phyloP scores from a whole-genome alignment of 1,140 invertebrate genomes.

The Drosophila santomea region DNA sequence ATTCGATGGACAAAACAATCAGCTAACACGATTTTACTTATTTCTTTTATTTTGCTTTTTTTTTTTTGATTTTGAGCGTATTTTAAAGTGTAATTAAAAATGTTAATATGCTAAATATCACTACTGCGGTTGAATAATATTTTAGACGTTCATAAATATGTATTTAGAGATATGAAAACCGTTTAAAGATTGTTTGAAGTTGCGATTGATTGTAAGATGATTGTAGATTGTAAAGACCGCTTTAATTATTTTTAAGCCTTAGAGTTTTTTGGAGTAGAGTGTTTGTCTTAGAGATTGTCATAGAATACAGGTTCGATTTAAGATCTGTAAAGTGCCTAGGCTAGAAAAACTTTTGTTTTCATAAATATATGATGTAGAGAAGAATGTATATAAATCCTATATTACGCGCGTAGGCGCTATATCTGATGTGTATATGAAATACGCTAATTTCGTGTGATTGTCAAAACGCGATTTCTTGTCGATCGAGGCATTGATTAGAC shows the following conservation, averaged over 20 bases:
- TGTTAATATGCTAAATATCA: conserved; percentile 51
- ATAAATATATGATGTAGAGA: conserved; percentile 68
- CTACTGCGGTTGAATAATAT: conserved; percentile 56
- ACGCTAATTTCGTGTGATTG: conserved; percentile 84
- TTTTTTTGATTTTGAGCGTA: conserved; percentile 32
- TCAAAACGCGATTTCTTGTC: conserved; percentile 85
- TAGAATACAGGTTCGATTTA: conserved; percentile 70
- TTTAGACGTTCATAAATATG: conserved; percentile 53
- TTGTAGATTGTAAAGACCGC: conserved; percentile 52
- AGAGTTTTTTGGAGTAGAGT: conserved; percentile 28
- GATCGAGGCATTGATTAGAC: conserved; percentile 60
- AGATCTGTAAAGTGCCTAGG: conserved; percentile 59
- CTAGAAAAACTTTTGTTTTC: conserved; percentile 69
- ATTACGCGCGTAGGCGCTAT: conserved; percentile 33
- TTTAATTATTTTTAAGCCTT: conserved; percentile 26
- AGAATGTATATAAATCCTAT: conserved; percentile 50
- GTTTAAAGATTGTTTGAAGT: conserved; percentile 70
- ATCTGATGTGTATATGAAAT: conserved; percentile 57
- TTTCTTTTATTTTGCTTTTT: neutral
- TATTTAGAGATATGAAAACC: conserved; percentile 75
- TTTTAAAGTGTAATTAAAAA: conserved; percentile 11
- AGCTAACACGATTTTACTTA: neutral
- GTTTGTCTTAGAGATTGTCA: conserved; percentile 73
- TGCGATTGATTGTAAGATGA: conserved; percentile 53
- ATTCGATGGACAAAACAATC: conserved; percentile 29